phyloP scores from a whole-genome alignment of 2,797 vertebrate genomes.

The Ptychadena robeensis region DNA sequence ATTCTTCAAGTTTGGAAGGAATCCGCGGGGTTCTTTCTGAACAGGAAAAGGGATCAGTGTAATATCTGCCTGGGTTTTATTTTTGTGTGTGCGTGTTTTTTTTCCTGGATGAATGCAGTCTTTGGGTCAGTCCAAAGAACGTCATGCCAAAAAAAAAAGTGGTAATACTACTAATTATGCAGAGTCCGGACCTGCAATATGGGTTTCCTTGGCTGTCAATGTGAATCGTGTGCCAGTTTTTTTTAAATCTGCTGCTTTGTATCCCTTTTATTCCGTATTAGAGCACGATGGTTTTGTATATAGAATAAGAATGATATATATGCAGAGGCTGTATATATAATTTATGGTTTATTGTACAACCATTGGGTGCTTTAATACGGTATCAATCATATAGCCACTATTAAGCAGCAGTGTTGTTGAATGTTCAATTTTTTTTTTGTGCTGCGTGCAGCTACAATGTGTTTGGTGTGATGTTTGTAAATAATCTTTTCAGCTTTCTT shows the following conservation, averaged over 20 bases:
- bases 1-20: conserved; percentile 65
- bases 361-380: conserved; percentile 33
- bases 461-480: conserved; percentile 55
- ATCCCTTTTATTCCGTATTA: conserved; percentile 37
- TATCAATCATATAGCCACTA: conserved; percentile 60
- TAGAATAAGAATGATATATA: conserved; percentile 11
- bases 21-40: conserved; percentile 64
- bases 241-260: conserved; percentile 77
- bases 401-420: conserved; percentile 62
- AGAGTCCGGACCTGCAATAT: conserved; percentile 69
- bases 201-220: conserved; percentile 69
- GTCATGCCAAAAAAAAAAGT: conserved; percentile 67
- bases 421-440: conserved; percentile 59
- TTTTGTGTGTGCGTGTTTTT: conserved; percentile 42
- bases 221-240: conserved; percentile 78
- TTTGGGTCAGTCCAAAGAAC: conserved; percentile 65
- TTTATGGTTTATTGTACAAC: not conserved
- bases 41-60: conserved; percentile 61
- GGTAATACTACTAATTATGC: conserved; percentile 74
- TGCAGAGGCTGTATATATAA: conserved; percentile 32
- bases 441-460: conserved; percentile 58
- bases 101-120: conserved; percentile 64
- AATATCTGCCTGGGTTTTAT: conserved; percentile 57
- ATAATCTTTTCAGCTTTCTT: conserved; percentile 27
- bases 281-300: conserved; percentile 63